A percentile compares a stretch with the other conserved stretches of the same genome.
phyloP scores from a whole-genome alignment of 2,797 vertebrate species.

The Petrocephalus schoutedeni region DNA sequence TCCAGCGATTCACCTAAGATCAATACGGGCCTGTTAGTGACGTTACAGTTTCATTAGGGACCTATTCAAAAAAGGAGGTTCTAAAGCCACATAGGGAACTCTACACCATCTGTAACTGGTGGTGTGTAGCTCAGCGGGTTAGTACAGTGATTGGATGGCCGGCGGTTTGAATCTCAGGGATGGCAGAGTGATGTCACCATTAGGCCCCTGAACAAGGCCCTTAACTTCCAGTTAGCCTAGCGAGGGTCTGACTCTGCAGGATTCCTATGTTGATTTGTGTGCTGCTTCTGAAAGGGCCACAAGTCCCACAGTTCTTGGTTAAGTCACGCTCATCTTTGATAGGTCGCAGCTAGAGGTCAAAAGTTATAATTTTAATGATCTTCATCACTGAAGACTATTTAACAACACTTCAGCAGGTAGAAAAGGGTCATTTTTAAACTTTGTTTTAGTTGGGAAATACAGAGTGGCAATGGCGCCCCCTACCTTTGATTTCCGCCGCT shows the following conservation, averaged over 20 bases:
- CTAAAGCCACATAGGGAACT: not conserved
- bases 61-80: not conserved
- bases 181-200: not conserved
- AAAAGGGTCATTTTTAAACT: not conserved
- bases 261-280: not conserved
- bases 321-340: not conserved
- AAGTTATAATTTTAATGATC: not conserved
- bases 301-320: not conserved
- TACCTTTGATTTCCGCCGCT: constrained; percentile 78
- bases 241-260: not conserved
- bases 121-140: not conserved
- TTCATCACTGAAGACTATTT: not conserved
- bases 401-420: not conserved
- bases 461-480: constrained; percentile 21
- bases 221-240: not conserved
- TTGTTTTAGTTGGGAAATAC: not conserved
- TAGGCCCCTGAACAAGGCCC: not conserved
- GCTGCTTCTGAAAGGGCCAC: not conserved
- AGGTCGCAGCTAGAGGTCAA: not conserved
- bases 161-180: not conserved
- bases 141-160: not conserved
- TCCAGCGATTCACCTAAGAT: not conserved
- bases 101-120: not conserved
- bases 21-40: not conserved
- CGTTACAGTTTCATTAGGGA: not conserved